Percentiles rank a stretch among this genome's conserved stretches.
Conservation (phyloP, 2,888 invertebrate genomes). For the Agrochola circellaris region DNA sequence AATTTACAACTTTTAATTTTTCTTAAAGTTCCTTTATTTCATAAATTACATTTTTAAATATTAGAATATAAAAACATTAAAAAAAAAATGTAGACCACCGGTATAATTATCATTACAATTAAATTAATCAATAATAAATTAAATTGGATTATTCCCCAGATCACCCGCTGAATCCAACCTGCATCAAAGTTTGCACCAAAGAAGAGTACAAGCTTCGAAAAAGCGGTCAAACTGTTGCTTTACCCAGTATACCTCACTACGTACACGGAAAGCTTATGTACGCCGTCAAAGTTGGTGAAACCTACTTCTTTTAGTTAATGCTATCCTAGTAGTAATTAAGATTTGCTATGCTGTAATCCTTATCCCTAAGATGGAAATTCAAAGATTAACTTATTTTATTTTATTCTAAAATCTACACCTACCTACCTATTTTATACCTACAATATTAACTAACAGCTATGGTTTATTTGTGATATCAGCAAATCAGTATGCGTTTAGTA, state of each 20-base stretch:
- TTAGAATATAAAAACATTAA: too few species aligned
- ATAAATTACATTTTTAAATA: too few species aligned
- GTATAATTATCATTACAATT: too few species aligned
- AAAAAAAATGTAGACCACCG: too few species aligned
- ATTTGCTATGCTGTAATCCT: slow-evolving; percentile 62
- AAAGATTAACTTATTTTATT: slow-evolving; percentile 1
- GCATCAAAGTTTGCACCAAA: slow-evolving; percentile 85
- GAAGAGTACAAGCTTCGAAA: slow-evolving; percentile 81
- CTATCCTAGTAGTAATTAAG: slow-evolving; percentile 63
- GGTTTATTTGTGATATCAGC: not conserved
- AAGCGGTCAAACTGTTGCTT: slow-evolving; percentile 68
- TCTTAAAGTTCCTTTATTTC: not conserved
- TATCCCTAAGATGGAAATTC: slow-evolving; percentile 46
- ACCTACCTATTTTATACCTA: not conserved
- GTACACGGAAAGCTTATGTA: slow-evolving; percentile 86
- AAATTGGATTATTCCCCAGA: slow-evolving; percentile 69
- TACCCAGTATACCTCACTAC: slow-evolving; percentile 75
- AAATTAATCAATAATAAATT: too few species aligned
- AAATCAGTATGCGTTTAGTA: not conserved
- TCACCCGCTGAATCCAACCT: slow-evolving; percentile 82
- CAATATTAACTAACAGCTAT: not conserved
- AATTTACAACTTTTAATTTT: not conserved
- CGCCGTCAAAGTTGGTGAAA: slow-evolving; percentile 82
- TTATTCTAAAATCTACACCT: not conserved
- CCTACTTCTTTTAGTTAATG: slow-evolving; percentile 45